phyloP scores from a whole-genome alignment of 2,113 vertebrate genomes.

The Numenius arquata region DNA sequence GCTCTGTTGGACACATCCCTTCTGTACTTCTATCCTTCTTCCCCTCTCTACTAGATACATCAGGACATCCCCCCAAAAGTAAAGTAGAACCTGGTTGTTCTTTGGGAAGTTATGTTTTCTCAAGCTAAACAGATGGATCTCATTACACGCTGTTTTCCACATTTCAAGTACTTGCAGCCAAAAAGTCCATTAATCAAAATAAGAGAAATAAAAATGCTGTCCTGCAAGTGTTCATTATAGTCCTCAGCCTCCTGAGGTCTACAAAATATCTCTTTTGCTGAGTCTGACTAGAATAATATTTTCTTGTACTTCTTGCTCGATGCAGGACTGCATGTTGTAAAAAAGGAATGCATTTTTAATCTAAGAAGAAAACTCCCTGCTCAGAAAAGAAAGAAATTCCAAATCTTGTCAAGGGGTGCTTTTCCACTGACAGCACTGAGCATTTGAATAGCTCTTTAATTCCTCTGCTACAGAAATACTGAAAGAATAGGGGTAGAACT shows the following conservation, averaged over 20 bases:
- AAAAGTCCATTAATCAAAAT: neutral
- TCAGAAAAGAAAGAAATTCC: neutral
- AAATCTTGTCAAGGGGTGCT: neutral
- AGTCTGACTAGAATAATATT: neutral
- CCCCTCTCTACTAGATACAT: neutral
- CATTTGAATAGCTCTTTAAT: neutral
- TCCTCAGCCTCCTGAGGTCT: neutral
- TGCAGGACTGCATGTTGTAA: neutral
- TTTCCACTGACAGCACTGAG: neutral
- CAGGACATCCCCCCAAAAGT: neutral
- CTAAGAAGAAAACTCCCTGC: neutral
- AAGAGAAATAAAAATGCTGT: neutral
- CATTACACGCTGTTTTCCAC: neutral
- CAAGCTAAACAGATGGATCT: neutral
- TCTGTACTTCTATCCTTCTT: neutral
- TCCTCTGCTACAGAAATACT: neutral
- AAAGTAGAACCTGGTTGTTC: neutral
- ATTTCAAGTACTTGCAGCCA: neutral
- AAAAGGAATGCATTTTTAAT: neutral
- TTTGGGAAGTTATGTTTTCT: neutral
- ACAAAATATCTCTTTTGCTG: neutral
- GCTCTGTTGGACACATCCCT: fast-evolving
- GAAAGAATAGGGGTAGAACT: neutral
- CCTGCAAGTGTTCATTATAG: neutral
- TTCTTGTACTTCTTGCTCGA: neutral